Conservation (phyloP, 2,888 invertebrate species). For the Ganaspis brasiliensis region DNA sequence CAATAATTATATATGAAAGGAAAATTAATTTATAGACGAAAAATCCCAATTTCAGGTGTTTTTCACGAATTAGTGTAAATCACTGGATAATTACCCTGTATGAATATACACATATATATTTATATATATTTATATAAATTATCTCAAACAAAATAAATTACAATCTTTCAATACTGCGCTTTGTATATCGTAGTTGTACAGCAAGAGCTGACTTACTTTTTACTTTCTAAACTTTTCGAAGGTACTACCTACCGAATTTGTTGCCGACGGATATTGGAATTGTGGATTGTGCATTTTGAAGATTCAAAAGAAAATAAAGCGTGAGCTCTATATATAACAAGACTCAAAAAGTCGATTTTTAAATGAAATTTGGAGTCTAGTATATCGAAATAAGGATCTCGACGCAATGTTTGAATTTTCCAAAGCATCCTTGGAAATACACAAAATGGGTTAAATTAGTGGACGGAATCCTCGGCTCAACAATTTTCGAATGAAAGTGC, state of each 20-base stretch:
- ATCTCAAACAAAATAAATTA: conserved; percentile 78
- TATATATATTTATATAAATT: conserved; percentile 63
- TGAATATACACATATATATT: conserved; percentile 11
- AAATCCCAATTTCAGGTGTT: neutral
- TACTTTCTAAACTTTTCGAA: conserved; percentile 43
- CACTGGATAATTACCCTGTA: conserved; percentile 6
- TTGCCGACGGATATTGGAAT: conserved; percentile 12
- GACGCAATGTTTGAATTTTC: neutral
- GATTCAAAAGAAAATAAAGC: neutral
- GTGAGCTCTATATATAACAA: neutral
- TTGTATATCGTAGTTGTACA: conserved; percentile 71
- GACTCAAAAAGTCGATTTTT: conserved; percentile 5
- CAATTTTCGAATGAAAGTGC: conserved; percentile 30
- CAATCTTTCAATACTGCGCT: conserved; percentile 78
- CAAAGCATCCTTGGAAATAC: conserved; percentile 3
- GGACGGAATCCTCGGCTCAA: conserved; percentile 41
- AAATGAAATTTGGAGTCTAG: neutral
- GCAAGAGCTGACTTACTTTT: conserved; percentile 68
- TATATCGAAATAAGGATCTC: neutral
- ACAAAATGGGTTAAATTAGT: conserved; percentile 14
- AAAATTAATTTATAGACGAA: neutral
- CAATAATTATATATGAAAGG: neutral
- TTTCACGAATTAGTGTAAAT: neutral
- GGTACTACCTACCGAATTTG: conserved; percentile 17
- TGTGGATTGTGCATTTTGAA: conserved; percentile 18